A percentile compares a stretch with the other conserved stretches of the same genome.
These are phyloP conservation scores for Sarcophaga variegata DNA, from an alignment of 2,888 invertebrate genomes.

Conservation along the genomic window DNA sequence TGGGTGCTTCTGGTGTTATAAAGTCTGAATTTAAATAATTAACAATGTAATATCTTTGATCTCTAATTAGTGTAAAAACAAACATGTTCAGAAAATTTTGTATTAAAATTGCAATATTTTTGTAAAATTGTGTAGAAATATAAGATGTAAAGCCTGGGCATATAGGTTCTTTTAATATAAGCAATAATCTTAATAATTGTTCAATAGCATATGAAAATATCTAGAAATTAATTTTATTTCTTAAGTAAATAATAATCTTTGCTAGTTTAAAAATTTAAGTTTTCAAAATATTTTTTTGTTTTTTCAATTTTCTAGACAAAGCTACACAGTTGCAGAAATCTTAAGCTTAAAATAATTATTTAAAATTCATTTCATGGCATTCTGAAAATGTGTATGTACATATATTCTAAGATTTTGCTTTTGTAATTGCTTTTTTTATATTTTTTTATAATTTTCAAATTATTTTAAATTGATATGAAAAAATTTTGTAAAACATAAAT, in stretches of 20 bases:
- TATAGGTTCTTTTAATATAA: neutral
- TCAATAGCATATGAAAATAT: neutral
- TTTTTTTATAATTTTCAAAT: no score
- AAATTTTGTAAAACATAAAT: no score
- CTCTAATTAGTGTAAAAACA: neutral
- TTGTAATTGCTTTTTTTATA: no score
- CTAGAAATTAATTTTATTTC: neutral
- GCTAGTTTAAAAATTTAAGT: neutral
- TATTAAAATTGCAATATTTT: neutral
- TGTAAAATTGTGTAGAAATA: neutral
- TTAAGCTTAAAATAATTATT: no score
- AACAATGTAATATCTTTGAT: conserved; percentile 11
- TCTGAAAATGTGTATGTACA: no score
- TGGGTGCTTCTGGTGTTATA: conserved; percentile 49
- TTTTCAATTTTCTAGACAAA: neutral
- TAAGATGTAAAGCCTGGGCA: neutral
- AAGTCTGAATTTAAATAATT: conserved; percentile 44
- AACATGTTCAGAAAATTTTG: neutral
- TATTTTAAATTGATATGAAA: no score
- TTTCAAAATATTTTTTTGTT: neutral
- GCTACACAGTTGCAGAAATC: no score
- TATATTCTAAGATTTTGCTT: no score
- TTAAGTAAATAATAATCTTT: neutral
- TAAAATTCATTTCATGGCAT: no score
- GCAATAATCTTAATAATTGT: no score